Evolutionary conservation across 2,113 vertebrate genomes (phyloP), one percentile per base, ranked within the genome.

Genomic region (Engystomops pustulosus): DNA sequence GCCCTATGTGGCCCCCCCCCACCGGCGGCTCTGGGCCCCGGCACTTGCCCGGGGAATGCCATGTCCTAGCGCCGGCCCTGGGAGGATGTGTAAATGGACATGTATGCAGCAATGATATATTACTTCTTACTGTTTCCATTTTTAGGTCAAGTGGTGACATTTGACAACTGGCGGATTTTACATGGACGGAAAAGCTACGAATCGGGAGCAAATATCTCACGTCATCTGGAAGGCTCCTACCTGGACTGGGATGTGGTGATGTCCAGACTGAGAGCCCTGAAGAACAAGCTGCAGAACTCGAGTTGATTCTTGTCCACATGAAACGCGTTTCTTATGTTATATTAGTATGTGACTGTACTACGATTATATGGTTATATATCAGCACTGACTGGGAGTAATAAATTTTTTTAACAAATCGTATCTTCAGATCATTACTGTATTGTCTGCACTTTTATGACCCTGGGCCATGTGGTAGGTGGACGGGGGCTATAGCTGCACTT

Each of bases 201-300:
- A 0, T 90, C 94, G 0, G 79, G 81, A 10, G 8, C 89, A 0
- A 87, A 86, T 23, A 86, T 89, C 70, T 84, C 89, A 0, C 93
- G 96, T 4, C 96, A 95, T 85, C 93, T 99, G 7, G 97, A 99
- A 87, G 98, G 96, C 0, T 96, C 94, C n/a, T 99, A 98, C 27
- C 92, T 95, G 25, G 96, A 98, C 88, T 99, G 98, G 98, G 97
- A 98, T 2, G 95, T 96, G 38, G 95, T 96, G 44, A 95, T 98
- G 96, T 99, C 96, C 0, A 94, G 96, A 81, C 94, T 99, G 38
- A 91, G 93, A 62, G 88, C 95, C 38, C 93, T 99, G 69, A 93
- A 88, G 74, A 90, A 78, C 70, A 89, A 45, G 0, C 58, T 97
- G 8, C 80, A 91, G 1, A 74, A 86, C 0, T 20, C 51, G 8